These are phyloP conservation scores for Ecliptopera silaceata DNA, from an alignment of 2,888 invertebrate genomes.

Conservation along the genomic window DNA sequence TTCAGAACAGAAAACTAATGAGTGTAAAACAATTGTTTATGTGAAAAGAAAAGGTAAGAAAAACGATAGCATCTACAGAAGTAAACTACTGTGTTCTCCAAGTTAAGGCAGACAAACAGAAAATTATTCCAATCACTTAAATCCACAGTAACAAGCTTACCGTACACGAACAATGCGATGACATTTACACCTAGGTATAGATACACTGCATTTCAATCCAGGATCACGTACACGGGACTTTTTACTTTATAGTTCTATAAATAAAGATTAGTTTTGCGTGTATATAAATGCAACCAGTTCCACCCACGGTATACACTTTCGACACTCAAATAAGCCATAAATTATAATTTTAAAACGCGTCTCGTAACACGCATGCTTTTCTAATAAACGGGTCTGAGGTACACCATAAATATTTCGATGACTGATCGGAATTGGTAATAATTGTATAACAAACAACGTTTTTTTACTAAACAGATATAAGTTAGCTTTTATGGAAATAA, in stretches of 20 bases:
- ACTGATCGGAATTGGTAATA: conserved; percentile 29
- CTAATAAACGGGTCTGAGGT: conserved; percentile 48
- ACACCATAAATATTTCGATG: conserved; percentile 49
- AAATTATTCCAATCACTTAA: not conserved
- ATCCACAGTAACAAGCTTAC: not conserved
- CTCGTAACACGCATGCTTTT: conserved; percentile 53
- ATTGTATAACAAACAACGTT: conserved; percentile 10
- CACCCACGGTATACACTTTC: conserved; percentile 75
- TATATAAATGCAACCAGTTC: conserved; percentile 47
- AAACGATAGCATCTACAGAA: no score
- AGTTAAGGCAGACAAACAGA: not conserved
- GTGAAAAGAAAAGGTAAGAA: no score
- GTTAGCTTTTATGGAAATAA: no score
- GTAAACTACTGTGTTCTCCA: no score
- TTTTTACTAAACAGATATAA: no score
- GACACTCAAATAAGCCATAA: conserved; percentile 76
- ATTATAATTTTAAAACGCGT: conserved; percentile 77
- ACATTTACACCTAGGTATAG: conserved; percentile 11
- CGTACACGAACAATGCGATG: conserved; percentile 18
- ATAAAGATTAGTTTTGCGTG: conserved; percentile 20
- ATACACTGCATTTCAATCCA: conserved; percentile 2
- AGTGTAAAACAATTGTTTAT: no score
- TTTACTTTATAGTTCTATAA: not conserved
- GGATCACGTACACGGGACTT: not conserved
- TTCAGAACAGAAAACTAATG: no score